Evolutionary conservation across 2,888 invertebrate species (phyloP).

Genomic region (Caenorhabditis zanzibari): DNA sequence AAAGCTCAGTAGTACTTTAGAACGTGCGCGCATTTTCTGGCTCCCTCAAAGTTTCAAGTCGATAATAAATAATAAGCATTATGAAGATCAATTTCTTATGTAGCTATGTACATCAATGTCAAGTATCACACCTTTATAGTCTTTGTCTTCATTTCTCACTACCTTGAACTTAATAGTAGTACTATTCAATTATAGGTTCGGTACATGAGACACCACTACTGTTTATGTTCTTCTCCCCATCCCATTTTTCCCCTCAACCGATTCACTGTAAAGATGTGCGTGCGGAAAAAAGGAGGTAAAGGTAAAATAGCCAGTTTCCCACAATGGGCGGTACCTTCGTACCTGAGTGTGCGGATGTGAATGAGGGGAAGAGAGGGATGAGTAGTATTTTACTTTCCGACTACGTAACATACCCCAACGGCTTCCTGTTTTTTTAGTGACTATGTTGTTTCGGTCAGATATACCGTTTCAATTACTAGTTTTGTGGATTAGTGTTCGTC

Average conservation of each 20-base stretch:
- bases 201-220: slow-evolving; percentile 5
- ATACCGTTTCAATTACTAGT: background rate
- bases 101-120: no score
- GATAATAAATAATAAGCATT: no score
- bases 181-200: slow-evolving; percentile 23
- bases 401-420: background rate
- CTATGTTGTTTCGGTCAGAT: slow-evolving; percentile 9
- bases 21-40: no score
- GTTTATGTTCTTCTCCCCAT: slow-evolving; percentile 2
- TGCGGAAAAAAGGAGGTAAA: slow-evolving; percentile 9
- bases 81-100: no score
- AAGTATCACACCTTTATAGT: slow-evolving; percentile 1
- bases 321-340: background rate
- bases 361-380: background rate
- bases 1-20: no score
- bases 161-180: background rate
- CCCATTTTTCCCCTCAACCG: slow-evolving; percentile 2
- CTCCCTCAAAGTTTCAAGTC: no score
- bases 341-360: slow-evolving; percentile 13
- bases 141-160: slow-evolving; percentile 13
- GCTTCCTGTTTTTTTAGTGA: slow-evolving; percentile 10
- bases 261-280: slow-evolving; percentile 12
- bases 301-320: slow-evolving; percentile 51
- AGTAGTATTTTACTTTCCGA: slow-evolving; percentile 3
- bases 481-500: background rate